phyloP scores from a whole-genome alignment of 2,888 invertebrate genomes.

The Eupithecia pulchellata region DNA sequence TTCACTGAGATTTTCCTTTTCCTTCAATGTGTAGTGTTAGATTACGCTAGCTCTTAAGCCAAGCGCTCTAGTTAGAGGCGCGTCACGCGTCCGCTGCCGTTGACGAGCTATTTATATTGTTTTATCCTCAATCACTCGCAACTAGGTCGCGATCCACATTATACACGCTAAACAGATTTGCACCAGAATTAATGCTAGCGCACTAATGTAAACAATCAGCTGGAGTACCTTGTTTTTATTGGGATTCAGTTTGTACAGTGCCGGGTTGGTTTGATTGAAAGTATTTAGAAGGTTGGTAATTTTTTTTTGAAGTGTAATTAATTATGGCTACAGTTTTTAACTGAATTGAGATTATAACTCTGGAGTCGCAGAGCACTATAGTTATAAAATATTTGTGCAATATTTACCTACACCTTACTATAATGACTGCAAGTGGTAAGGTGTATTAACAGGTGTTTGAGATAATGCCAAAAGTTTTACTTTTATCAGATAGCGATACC shows the following conservation, averaged over 20 bases:
- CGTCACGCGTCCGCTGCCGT: constrained; percentile 67
- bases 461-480: constrained; percentile 9
- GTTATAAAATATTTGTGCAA: not conserved
- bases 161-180: constrained; percentile 71
- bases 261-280: too few relatives aligned
- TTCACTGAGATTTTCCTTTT: constrained; percentile 2
- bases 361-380: not conserved
- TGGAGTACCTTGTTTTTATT: constrained; percentile 43
- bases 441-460: constrained; percentile 15
- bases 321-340: not conserved
- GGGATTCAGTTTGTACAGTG: constrained; percentile 44
- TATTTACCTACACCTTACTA: not conserved
- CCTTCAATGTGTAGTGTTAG: not conserved
- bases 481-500: constrained; percentile 9
- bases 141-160: constrained; percentile 82
- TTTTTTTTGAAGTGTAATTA: too few relatives aligned
- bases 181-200: constrained; percentile 57
- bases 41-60: constrained; percentile 43
- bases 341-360: not conserved
- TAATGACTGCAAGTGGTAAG: constrained; percentile 28
- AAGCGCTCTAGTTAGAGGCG: constrained; percentile 48
- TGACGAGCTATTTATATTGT: constrained; percentile 85
- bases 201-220: constrained; percentile 63
- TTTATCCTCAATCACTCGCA: constrained; percentile 84
- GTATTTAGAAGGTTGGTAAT: too few relatives aligned